Percentiles rank a stretch among this genome's conserved stretches.
Evolutionary conservation across 1,140 invertebrate genomes (phyloP).

Genomic region (Eulimnadia texana): DNA sequence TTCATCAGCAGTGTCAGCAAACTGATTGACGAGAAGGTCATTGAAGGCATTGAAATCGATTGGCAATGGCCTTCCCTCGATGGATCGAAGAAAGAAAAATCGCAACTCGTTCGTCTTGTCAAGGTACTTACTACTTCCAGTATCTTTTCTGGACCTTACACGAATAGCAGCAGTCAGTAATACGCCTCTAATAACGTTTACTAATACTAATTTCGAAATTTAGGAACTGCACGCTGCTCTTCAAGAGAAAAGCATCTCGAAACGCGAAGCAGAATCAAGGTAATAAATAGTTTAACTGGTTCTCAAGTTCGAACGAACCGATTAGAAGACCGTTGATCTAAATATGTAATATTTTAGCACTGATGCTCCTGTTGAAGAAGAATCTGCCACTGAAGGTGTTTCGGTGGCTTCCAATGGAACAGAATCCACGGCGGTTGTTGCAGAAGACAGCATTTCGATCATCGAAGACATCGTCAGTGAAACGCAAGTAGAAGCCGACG

Average conservation of each 20-base stretch:
- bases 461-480: too few species aligned
- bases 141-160: not conserved
- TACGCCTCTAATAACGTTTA: not conserved
- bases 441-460: too few species aligned
- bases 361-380: not conserved
- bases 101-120: slow-evolving; percentile 19
- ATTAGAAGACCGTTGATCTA: too few species aligned
- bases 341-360: too few species aligned
- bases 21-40: slow-evolving; percentile 12
- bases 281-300: too few species aligned
- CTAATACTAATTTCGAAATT: not conserved
- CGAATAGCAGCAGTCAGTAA: not conserved
- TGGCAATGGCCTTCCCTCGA: slow-evolving; percentile 20
- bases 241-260: slow-evolving; percentile 7
- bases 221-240: slow-evolving; percentile 11
- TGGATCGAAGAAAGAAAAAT: slow-evolving; percentile 18
- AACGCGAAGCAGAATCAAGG: not conserved
- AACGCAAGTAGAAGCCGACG: too few species aligned
- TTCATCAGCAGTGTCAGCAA: slow-evolving; percentile 15
- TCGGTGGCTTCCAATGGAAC: not conserved
- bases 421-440: not conserved
- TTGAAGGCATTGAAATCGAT: slow-evolving; percentile 22
- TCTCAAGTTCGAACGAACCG: too few species aligned
- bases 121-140: slow-evolving; percentile 18
- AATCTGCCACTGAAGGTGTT: slow-evolving; percentile 9